phyloP scores from a whole-genome alignment of 2,888 invertebrate genomes.

The Dinocampus coccinellae region DNA sequence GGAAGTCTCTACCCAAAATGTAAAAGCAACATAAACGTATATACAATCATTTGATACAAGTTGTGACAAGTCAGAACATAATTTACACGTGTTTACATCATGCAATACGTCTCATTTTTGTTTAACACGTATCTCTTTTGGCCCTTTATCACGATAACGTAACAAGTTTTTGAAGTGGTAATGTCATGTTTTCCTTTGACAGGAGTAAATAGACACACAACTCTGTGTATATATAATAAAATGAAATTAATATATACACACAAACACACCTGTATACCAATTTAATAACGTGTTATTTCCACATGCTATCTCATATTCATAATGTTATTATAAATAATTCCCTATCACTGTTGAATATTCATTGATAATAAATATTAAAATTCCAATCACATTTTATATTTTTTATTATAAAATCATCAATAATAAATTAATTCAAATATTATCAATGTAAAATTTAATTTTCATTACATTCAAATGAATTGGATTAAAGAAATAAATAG shows the following conservation, averaged over 20 bases:
- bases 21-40: slow-evolving; percentile 7
- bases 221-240: slow-evolving; percentile 3
- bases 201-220: slow-evolving; percentile 13
- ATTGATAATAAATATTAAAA: too few species aligned
- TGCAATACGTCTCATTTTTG: not conserved
- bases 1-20: not conserved
- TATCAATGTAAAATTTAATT: too few species aligned
- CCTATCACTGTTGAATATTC: too few species aligned
- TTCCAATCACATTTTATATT: too few species aligned
- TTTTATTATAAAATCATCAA: too few species aligned
- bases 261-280: too few species aligned
- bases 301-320: too few species aligned
- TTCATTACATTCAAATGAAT: too few species aligned
- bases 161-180: slow-evolving; percentile 46
- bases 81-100: slow-evolving; percentile 31
- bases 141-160: slow-evolving; percentile 30
- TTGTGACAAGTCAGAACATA: slow-evolving; percentile 5
- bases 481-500: too few species aligned
- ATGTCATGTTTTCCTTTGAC: slow-evolving; percentile 41
- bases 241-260: slow-evolving; percentile 39
- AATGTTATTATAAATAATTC: too few species aligned
- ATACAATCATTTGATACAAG: not conserved
- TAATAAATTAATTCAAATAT: too few species aligned
- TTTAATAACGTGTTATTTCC: too few species aligned
- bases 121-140: not conserved